A percentile compares a stretch with the other conserved stretches of the same genome.
These are phyloP conservation scores for Glaucomys volans DNA, from an alignment of 2,113 vertebrate species.

Conservation along the genomic window DNA sequence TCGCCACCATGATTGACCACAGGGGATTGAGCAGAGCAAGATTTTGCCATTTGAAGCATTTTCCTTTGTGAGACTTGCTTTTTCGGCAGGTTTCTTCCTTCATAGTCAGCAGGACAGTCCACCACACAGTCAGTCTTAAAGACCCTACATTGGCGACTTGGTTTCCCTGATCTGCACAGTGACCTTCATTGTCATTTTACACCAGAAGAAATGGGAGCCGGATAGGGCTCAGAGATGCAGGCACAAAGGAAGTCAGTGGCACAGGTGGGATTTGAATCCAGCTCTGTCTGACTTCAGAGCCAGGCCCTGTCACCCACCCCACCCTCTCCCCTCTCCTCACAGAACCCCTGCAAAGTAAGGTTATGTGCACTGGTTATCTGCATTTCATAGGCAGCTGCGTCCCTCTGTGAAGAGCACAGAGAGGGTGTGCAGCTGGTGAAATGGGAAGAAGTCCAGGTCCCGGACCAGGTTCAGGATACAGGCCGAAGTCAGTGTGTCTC, in stretches of 20 bases:
- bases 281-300: too few species aligned
- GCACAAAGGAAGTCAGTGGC: not conserved
- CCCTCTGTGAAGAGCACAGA: not conserved
- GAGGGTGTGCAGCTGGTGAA: not conserved
- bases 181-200: not conserved
- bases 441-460: not conserved
- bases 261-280: not conserved
- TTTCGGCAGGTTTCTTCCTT: not conserved
- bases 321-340: not conserved
- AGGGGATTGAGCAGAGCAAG: not conserved
- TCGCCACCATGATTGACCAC: not conserved
- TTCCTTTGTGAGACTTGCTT: not conserved
- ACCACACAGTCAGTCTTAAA: not conserved
- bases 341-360: not conserved
- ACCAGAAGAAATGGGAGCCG: not conserved
- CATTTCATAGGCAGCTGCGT: not conserved
- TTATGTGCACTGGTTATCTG: too few species aligned
- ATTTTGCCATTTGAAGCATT: not conserved
- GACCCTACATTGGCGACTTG: fast-evolving
- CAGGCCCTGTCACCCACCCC: fast-evolving
- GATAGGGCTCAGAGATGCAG: not conserved
- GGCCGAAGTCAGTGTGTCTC: fast-evolving
- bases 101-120: too few species aligned
- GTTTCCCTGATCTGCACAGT: fast-evolving
- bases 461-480: too few species aligned